Evolutionary conservation across 2,797 vertebrate species (phyloP), one percentile per base, ranked within the genome.

Genomic region (Sebastes oblongus): DNA sequence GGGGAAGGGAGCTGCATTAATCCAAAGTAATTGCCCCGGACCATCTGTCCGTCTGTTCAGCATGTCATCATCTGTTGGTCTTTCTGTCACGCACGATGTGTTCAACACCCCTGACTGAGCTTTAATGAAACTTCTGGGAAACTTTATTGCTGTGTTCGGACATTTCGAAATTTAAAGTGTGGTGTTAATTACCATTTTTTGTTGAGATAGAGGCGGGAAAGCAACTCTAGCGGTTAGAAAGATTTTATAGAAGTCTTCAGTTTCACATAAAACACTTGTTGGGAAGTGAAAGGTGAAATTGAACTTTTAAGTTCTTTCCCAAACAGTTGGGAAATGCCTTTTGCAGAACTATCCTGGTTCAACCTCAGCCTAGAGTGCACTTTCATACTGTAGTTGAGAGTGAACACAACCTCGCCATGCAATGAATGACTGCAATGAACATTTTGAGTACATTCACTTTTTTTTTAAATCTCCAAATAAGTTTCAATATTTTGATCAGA

Each of bases 41-140:
- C 87, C 69, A 85, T 84, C 72, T 82, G 86, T 68, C 73, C 50
- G 71, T 80, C 61, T 79, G 81, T 75, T 65, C 24, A 72, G 29
- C 69, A 52, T 67, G 68, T 80, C 3, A 50, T 81, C 54, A 75
- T 81, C 66, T 83, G 67, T 72, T 59, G 61, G 29, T 76, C 69
- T 74, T 56, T 72, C 77, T 50, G 42, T 50, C 42, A 50, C 22
- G 5, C 24, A 6, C n/a, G 8, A 64, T 68, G 69, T 60, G 61
- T 81, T 73, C 34, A 11, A 36, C 30, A 60, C 46, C 39, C 58
- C 69, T 36, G 42, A 66, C 42, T 58, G 29, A 25, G n/a, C 61
- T 76, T 66, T 42, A 22, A 36, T 73, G 22, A 83, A 85, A 66
- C 65, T 32, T 59, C n/a, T 32, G 36, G 46, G 6, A 52, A 52